Percentiles rank a stretch among this genome's conserved stretches.
Evolutionary conservation across 2,113 vertebrate genomes (phyloP).

Genomic region (Larimichthys polyactis): DNA sequence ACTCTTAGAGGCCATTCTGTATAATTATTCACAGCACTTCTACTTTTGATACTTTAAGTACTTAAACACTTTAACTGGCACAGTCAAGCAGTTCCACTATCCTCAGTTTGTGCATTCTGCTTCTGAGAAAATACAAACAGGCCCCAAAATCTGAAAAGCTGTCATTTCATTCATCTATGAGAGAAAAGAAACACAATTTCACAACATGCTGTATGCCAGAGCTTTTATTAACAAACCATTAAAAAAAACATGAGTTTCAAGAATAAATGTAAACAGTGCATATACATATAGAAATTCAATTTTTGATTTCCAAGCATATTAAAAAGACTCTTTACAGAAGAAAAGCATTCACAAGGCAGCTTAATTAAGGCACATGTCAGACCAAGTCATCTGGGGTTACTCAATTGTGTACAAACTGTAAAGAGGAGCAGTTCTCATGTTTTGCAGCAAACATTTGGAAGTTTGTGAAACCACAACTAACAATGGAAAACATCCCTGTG

Average conservation of each 20-base stretch:
- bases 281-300: constrained; percentile 43
- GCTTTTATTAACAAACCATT: constrained; percentile 78
- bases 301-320: constrained; percentile 36
- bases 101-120: background rate
- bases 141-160: background rate
- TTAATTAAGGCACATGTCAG: constrained; percentile 36
- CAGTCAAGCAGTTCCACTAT: no score
- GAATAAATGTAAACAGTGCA: constrained; percentile 37
- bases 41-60: background rate
- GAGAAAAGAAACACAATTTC: background rate
- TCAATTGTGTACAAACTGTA: background rate
- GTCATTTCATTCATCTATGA: background rate
- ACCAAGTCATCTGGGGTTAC: constrained; percentile 52
- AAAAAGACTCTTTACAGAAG: constrained; percentile 39
- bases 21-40: background rate
- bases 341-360: constrained; percentile 33
- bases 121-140: background rate
- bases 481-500: background rate
- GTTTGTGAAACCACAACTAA: background rate
- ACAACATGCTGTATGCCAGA: constrained; percentile 12
- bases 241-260: constrained; percentile 51
- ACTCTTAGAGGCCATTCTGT: background rate
- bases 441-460: constrained; percentile 11
- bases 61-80: background rate
- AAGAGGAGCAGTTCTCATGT: background rate